Evolutionary conservation across 30 jellyfish, hydroid and myxozoan species (phyloP).

Genomic region (Chironex yamaguchii): DNA sequence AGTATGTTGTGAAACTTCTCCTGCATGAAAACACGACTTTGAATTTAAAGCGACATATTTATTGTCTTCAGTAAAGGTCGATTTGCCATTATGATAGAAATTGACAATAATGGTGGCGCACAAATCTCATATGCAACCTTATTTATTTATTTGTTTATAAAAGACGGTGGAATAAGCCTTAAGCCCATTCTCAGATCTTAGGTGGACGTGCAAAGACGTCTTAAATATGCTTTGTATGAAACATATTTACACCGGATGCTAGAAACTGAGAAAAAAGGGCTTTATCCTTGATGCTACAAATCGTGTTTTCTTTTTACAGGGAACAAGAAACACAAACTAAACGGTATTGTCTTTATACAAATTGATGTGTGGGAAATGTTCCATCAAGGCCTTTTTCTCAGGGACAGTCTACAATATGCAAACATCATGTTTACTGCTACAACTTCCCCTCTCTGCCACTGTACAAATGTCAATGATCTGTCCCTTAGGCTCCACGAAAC

Average conservation of each 20-base stretch:
- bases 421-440: not conserved
- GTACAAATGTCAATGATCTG: slow-evolving; percentile 6
- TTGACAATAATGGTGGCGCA: too few relatives aligned
- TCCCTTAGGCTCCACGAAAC: slow-evolving; percentile 4
- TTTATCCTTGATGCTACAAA: not conserved
- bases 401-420: slow-evolving; percentile 17
- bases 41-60: too few relatives aligned
- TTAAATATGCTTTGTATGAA: not conserved
- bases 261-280: not conserved
- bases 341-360: not conserved
- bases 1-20: too few relatives aligned
- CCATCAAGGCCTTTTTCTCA: slow-evolving; percentile 18
- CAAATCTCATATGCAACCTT: too few relatives aligned
- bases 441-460: not conserved
- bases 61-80: too few relatives aligned
- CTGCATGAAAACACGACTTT: too few relatives aligned
- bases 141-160: too few relatives aligned
- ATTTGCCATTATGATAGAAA: too few relatives aligned
- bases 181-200: too few relatives aligned
- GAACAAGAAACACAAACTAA: not conserved
- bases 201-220: too few relatives aligned
- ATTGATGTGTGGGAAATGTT: slow-evolving; percentile 33
- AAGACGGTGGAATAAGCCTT: too few relatives aligned
- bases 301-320: too few relatives aligned
- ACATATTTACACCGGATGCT: not conserved